Conservation (phyloP, 2,888 invertebrate species). For the Cantharis nigra region DNA sequence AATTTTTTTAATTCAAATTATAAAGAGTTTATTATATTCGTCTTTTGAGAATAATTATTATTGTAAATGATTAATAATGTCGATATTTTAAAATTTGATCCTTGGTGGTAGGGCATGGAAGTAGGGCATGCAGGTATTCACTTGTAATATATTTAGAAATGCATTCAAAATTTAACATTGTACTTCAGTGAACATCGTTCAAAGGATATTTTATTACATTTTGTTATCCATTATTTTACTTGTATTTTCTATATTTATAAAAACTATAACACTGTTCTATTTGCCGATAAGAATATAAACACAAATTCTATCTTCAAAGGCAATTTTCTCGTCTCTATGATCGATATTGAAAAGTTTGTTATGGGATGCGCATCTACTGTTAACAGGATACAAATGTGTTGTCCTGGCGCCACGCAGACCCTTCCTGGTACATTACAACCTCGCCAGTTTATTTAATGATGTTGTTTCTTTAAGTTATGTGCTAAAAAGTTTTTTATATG, state of each 20-base stretch:
- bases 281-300: constrained; percentile 13
- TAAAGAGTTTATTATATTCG: too few species aligned
- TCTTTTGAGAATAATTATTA: too few species aligned
- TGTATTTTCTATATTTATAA: background rate
- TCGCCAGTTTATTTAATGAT: constrained; percentile 13
- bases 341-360: constrained; percentile 28
- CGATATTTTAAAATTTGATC: too few species aligned
- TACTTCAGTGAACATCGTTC: background rate
- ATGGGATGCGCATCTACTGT: constrained; percentile 24
- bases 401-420: constrained; percentile 28
- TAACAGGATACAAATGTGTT: constrained; percentile 29
- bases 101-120: background rate
- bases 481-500: background rate
- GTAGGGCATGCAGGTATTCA: background rate
- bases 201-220: background rate
- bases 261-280: constrained; percentile 2
- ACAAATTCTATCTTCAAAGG: constrained; percentile 16
- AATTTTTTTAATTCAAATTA: too few species aligned
- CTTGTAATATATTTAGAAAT: background rate
- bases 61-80: too few species aligned
- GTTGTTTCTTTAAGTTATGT: constrained; percentile 6
- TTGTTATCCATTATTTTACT: background rate
- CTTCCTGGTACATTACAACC: constrained; percentile 20
- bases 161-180: background rate
- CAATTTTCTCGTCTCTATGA: constrained; percentile 25